Conservation (phyloP, 1,140 invertebrate genomes). For the Saxidomus purpurata region DNA sequence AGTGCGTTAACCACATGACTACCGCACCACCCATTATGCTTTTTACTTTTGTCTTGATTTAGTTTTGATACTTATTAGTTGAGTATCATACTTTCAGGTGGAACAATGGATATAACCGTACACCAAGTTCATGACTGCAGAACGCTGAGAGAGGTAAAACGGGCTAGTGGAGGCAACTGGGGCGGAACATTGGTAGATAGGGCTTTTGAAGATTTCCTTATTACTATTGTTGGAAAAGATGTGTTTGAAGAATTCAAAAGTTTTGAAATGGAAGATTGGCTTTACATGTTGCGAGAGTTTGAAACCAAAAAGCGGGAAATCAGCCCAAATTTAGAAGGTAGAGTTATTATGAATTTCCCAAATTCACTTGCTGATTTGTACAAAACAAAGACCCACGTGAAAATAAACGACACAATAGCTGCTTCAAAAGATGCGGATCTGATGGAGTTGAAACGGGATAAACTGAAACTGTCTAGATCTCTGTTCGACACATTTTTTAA, state of each 20-base stretch:
- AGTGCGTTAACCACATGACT: too few species aligned
- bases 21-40: too few species aligned
- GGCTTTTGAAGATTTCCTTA: constrained; percentile 20
- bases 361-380: not conserved
- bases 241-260: not conserved
- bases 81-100: too few species aligned
- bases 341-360: constrained; percentile 10
- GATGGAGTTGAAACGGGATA: not conserved
- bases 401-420: not conserved
- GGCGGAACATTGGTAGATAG: constrained; percentile 61
- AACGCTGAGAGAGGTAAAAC: constrained; percentile 46
- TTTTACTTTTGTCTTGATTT: too few species aligned
- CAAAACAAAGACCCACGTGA: not conserved
- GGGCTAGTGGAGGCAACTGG: constrained; percentile 63
- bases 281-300: constrained; percentile 51
- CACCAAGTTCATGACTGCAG: constrained; percentile 37
- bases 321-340: not conserved
- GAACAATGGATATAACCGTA: constrained; percentile 62
- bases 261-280: not conserved
- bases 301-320: constrained; percentile 45
- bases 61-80: too few species aligned
- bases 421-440: not conserved
- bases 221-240: not conserved
- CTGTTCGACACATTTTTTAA: not conserved
- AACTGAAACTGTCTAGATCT: not conserved